Evolutionary conservation across 2,888 invertebrate genomes (phyloP), one percentile per base, ranked within the genome.

Genomic region (Uropetala carovei): DNA sequence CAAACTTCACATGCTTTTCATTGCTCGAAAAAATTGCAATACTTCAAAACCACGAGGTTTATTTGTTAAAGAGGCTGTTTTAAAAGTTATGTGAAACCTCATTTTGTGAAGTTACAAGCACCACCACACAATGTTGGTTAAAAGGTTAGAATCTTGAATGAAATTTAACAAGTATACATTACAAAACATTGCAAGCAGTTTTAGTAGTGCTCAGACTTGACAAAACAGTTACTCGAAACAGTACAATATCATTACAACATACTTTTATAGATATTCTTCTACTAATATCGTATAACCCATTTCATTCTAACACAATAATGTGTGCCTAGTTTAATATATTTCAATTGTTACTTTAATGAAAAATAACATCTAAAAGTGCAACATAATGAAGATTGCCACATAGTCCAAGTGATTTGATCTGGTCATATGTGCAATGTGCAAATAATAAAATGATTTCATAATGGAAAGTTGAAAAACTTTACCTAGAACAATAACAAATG

Each of bases 201-300:
- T 89, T 60, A 89, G n/a, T 43, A 56, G 89, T 64, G 89, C 27
- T 89, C n/a, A 64, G 64, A 89, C 68, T 89, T 68, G 89, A 68
- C 64, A 68, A 56, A 64, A 1, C 18, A 14, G 58, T 56, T 0
- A 89, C 56, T n/a, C 59, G 18, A 68, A 64, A 64, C 89, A 89
- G 60, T 59, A 22, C 22, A 60, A 59, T 86, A 86, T 16, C 75
- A 75, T 75, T 10, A 68, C 22, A 68, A 68, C 68, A 68, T 68
- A 18, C 68, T 68, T 68, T 22, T 68, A 43, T 43, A 22, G 18
- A 13, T 75, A 22, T 4, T 13, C 75, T 13, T 75, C 13, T 27
- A 5, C 22, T 27, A 27, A 22, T 60, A 60, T 60, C 7, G 60
- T 13, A 7, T 60, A 7, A 60, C 60, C 13, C 60, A 75, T 27